These are phyloP conservation scores for Callyntrura sp. DNA, from an alignment of 2,888 invertebrate genomes.

Conservation along the genomic window DNA sequence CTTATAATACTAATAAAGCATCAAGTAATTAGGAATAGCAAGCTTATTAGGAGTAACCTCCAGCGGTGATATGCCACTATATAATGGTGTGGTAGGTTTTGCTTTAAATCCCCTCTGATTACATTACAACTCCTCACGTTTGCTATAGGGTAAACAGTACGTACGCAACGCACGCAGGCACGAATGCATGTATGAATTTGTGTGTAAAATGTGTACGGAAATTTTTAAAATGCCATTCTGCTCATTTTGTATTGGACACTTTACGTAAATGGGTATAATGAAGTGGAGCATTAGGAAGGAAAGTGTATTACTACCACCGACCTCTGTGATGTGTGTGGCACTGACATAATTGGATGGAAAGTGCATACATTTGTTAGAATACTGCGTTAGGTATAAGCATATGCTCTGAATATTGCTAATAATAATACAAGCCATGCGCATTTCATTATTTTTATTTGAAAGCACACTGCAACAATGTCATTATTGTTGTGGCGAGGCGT, in stretches of 20 bases:
- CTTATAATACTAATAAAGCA: slow-evolving; percentile 56
- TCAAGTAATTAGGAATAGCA: slow-evolving; percentile 64
- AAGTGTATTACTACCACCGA: slow-evolving; percentile 34
- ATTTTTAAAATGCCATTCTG: slow-evolving; percentile 70
- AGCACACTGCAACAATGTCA: slow-evolving; percentile 15
- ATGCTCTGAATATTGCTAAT: slow-evolving; percentile 55
- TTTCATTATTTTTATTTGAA: slow-evolving; percentile 34
- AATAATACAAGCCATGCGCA: slow-evolving; percentile 51
- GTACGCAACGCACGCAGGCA: too few relatives aligned
- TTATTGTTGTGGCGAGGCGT: slow-evolving; percentile 48
- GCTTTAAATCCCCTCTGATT: not conserved
- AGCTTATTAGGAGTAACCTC: slow-evolving; percentile 60
- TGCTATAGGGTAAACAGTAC: not conserved
- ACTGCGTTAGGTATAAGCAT: not conserved
- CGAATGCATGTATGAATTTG: not conserved
- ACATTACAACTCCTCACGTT: not conserved
- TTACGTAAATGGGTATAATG: slow-evolving; percentile 39
- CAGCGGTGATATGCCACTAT: slow-evolving; percentile 44
- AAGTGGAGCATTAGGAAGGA: slow-evolving; percentile 42
- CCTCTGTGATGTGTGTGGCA: slow-evolving; percentile 55
- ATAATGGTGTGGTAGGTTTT: slow-evolving; percentile 43
- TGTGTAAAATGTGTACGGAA: not conserved
- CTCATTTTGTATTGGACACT: slow-evolving; percentile 57
- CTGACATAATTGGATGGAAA: slow-evolving; percentile 64
- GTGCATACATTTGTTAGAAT: slow-evolving; percentile 33